Evolutionary conservation across 2,797 vertebrate genomes (phyloP).

Genomic region (Neosilurus hyrtlii): DNA sequence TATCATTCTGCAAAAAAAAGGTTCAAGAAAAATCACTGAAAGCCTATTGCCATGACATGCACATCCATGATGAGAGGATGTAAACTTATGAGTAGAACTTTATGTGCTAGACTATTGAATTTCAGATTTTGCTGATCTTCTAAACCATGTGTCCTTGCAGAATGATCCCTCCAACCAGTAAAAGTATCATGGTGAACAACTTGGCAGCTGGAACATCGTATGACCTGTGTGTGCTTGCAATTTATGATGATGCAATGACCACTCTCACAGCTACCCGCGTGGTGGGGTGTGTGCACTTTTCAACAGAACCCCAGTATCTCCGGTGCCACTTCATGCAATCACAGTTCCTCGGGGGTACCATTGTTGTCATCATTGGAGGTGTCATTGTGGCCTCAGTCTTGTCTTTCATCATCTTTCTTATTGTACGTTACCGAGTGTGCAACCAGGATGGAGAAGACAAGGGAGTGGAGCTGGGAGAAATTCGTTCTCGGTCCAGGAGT

Average conservation of each 20-base stretch:
- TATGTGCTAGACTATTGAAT: not conserved
- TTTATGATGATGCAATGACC: slow-evolving; percentile 95
- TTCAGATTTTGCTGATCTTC: slow-evolving; percentile 14
- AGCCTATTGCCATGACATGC: too few species aligned
- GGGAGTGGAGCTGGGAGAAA: slow-evolving; percentile 90
- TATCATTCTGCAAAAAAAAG: too few species aligned
- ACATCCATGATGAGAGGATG: too few species aligned
- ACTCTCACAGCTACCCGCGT: slow-evolving; percentile 92
- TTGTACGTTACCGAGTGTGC: slow-evolving; percentile 96
- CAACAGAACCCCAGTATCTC: slow-evolving; percentile 93
- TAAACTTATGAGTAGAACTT: too few species aligned
- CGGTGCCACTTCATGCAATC: slow-evolving; percentile 99
- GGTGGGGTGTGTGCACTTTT: slow-evolving; percentile 92
- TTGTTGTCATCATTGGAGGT: slow-evolving; percentile 97
- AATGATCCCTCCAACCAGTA: slow-evolving; percentile 97
- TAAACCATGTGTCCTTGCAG: slow-evolving; percentile 64
- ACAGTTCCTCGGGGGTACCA: slow-evolving; percentile 97
- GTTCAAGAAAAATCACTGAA: too few species aligned
- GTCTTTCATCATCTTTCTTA: slow-evolving; percentile 98
- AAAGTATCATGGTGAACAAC: slow-evolving; percentile 95
- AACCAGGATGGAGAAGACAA: slow-evolving; percentile 88
- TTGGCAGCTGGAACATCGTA: slow-evolving; percentile 90
- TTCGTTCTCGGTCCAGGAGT: slow-evolving; percentile 91
- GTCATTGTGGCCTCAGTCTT: slow-evolving; percentile 97
- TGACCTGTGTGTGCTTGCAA: slow-evolving; percentile 94